Evolutionary conservation across 2,888 invertebrate species (phyloP).

Genomic region (Prosapia bicincta): DNA sequence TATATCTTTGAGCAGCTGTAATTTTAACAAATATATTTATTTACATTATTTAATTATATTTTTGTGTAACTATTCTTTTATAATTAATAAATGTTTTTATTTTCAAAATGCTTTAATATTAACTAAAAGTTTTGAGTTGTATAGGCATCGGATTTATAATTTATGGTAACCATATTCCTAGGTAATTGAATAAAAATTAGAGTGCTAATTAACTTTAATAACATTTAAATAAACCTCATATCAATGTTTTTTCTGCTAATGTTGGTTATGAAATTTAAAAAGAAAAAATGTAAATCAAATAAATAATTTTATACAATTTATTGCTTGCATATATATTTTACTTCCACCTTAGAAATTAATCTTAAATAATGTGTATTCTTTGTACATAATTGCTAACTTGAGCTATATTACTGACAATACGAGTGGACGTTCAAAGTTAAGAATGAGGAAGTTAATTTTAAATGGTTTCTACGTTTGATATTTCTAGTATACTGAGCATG

Average conservation of each 20-base stretch:
- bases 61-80: too few species aligned
- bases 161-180: background rate
- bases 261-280: background rate
- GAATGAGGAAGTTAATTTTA: too few species aligned
- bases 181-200: background rate
- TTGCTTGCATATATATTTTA: too few species aligned
- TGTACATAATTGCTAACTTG: too few species aligned
- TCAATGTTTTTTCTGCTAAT: background rate
- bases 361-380: too few species aligned
- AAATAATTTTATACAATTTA: constrained; percentile 2
- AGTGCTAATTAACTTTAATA: background rate
- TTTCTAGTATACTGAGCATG: too few species aligned
- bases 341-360: too few species aligned
- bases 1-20: background rate
- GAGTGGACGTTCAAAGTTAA: too few species aligned
- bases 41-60: background rate
- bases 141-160: background rate
- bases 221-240: background rate
- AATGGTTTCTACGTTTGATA: too few species aligned
- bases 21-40: background rate
- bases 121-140: background rate
- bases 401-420: too few species aligned
- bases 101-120: background rate
- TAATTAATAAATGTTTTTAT: background rate
- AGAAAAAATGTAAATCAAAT: background rate